phyloP scores from a whole-genome alignment of 2,888 invertebrate genomes.

The Agonopterix arenella region DNA sequence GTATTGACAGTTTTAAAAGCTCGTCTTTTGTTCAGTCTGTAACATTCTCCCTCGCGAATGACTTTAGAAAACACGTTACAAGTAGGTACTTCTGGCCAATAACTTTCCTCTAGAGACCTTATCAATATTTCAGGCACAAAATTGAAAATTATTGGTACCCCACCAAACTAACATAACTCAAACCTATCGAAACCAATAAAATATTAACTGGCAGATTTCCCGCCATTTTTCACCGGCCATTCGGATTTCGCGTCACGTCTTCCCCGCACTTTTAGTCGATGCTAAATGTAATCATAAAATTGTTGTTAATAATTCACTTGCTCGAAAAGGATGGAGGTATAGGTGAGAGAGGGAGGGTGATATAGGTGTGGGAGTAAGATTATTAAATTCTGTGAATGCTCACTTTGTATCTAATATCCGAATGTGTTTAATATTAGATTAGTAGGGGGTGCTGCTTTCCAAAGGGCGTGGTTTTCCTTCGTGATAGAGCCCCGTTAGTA shows the following conservation, averaged over 20 bases:
- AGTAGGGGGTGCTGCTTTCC: slow-evolving; percentile 49
- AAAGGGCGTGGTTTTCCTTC: slow-evolving; percentile 47
- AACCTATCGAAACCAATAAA: slow-evolving; percentile 73
- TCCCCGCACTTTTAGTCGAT: slow-evolving; percentile 60
- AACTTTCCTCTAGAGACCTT: slow-evolving; percentile 28
- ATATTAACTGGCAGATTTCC: slow-evolving; percentile 70
- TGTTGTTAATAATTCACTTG: slow-evolving; percentile 73
- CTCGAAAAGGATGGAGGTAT: slow-evolving; percentile 29
- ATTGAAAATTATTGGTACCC: slow-evolving; percentile 70
- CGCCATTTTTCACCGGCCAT: slow-evolving; percentile 65
- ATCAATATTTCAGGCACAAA: slow-evolving; percentile 73
- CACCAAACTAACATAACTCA: slow-evolving; percentile 61
- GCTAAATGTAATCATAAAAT: slow-evolving; percentile 76
- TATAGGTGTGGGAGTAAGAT: slow-evolving; percentile 56
- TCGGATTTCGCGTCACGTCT: slow-evolving; percentile 64
- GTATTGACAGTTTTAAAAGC: no score
- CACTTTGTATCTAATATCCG: slow-evolving; percentile 76
- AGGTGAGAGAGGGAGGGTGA: slow-evolving; percentile 25
- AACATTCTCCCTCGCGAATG: no score
- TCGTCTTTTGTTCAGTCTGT: no score
- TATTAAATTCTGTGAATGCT: slow-evolving; percentile 76
- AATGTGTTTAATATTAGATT: slow-evolving; percentile 77
- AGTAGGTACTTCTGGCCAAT: not conserved
- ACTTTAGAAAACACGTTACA: not conserved
- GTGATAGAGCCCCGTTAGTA: slow-evolving; percentile 59